Evolutionary conservation across 1,140 invertebrate species (phyloP), one percentile per base, ranked within the genome.

Genomic region (Cyclina sinensis): DNA sequence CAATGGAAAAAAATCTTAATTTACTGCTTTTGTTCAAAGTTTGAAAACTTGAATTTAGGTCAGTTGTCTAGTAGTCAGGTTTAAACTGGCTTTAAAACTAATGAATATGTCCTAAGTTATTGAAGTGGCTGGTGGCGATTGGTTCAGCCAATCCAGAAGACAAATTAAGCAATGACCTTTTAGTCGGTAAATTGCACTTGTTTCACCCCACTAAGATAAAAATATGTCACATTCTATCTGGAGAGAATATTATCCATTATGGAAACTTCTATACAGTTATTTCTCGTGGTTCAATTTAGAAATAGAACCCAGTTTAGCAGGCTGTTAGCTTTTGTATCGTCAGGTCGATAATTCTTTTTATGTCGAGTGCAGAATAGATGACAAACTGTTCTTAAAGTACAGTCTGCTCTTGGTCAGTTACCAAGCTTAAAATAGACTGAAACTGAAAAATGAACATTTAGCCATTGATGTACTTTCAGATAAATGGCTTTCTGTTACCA

Each of bases 1-100:
- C 57, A 62, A 62, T n/a, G 24, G 57, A 62, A 62, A 62, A 43
- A 43, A 43, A 7, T 14, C 14, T 43, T 43, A 4, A 43, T 7
- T 43, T 62, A 18, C 24, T 9, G 57, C 57, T 62, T 62, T 62
- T 62, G 57, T 62, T 62, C 24, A 27, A 27, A 62, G 57, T 62
- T n/a, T 27, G 24, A 27, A 62, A 62, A 62, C 57, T 27, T 62
- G 9, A 62, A 62, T 62, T 62, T n/a, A 62, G 57, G 57, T 62
- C 57, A 62, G 0, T 11, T 62, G 9, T 62, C 51, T n/a, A n/a
- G 21, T 27, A n/a, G n/a, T 1, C 57, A 62, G n/a, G 57, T 62
- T n/a, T n/a, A 14, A 27, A 27, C 57, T 62, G 57, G 27, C 3
- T 14, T 7, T 24, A 27, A n/a, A 62, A 9, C 57, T 24, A n/a